phyloP scores from a whole-genome alignment of 2,113 vertebrate species.

The Rhinopomastus cyanomelas region DNA sequence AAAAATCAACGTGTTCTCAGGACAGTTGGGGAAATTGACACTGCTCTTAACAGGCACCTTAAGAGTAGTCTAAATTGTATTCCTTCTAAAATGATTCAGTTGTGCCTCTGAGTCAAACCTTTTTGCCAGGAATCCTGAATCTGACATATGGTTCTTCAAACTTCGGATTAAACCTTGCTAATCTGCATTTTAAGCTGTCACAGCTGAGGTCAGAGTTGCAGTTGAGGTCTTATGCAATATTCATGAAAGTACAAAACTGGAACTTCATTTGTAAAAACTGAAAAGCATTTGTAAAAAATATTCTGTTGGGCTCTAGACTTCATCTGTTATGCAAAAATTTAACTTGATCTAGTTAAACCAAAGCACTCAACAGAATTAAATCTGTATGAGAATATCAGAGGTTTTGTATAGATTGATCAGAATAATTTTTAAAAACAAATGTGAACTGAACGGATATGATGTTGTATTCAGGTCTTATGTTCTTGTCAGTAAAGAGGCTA shows the following conservation, averaged over 20 bases:
- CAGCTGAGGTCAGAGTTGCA: background rate
- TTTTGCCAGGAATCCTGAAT: background rate
- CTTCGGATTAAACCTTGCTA: background rate
- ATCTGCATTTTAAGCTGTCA: background rate
- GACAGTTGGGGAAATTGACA: background rate
- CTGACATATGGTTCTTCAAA: background rate
- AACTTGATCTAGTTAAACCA: background rate
- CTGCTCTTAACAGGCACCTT: background rate
- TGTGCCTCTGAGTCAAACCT: background rate
- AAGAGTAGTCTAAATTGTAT: background rate
- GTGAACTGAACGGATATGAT: background rate
- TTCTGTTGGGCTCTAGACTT: background rate
- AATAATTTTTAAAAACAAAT: background rate
- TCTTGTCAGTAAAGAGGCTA: background rate
- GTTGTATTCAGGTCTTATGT: background rate
- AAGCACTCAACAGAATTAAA: background rate
- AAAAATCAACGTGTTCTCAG: background rate
- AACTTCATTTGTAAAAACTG: background rate
- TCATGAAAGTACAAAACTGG: background rate
- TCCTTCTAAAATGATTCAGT: background rate
- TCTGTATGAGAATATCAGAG: background rate
- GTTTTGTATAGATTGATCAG: background rate
- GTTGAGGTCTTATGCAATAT: background rate
- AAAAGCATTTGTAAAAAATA: background rate
- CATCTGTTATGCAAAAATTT: background rate